A percentile compares a stretch with the other conserved stretches of the same genome.
phyloP scores from a whole-genome alignment of 2,797 vertebrate species.

The Loriculus beryllinus region DNA sequence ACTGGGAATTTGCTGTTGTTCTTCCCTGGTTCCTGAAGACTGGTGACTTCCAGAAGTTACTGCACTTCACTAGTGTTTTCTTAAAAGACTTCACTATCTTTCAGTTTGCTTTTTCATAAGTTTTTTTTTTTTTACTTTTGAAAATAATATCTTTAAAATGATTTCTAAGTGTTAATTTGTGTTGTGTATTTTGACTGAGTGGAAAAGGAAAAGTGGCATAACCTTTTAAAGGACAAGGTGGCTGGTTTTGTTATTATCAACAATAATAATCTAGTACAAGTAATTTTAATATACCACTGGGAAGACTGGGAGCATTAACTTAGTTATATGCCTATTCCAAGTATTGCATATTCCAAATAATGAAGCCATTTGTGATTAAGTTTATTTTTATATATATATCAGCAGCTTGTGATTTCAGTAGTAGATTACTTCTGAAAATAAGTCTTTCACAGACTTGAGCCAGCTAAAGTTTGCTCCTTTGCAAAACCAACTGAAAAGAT shows the following conservation, averaged over 20 bases:
- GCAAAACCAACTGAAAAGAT: background rate
- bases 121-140: background rate
- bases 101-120: rapidly evolving
- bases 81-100: background rate
- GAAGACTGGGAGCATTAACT: background rate
- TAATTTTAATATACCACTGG: rapidly evolving
- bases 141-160: background rate
- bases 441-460: background rate
- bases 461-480: background rate
- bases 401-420: background rate
- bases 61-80: background rate
- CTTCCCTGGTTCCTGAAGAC: background rate
- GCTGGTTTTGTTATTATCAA: background rate
- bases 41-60: background rate
- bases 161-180: background rate
- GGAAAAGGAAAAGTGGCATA: background rate
- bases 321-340: background rate
- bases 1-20: background rate
- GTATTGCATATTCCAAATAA: no score
- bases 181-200: background rate
- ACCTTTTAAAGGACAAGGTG: background rate
- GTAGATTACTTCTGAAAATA: background rate
- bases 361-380: background rate
- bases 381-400: background rate
- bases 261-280: background rate